A percentile compares a stretch with the other conserved stretches of the same genome.
Conservation (phyloP, 1,140 invertebrate species). For the Ladona fulva region DNA sequence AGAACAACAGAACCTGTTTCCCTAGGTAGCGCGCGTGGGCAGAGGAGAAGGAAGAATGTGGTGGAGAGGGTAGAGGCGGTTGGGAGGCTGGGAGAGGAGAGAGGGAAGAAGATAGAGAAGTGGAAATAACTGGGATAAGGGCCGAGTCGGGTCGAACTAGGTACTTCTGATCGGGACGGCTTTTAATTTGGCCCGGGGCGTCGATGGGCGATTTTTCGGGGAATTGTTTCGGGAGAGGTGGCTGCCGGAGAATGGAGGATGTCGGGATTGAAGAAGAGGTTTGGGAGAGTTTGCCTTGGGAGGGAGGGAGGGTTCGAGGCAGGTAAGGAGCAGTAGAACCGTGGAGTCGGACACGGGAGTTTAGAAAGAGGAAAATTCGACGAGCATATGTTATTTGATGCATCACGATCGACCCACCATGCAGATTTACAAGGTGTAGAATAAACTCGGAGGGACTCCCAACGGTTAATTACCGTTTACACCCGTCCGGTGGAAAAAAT, state of each 20-base stretch:
- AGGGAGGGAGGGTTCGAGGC: background rate
- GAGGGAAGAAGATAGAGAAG: background rate
- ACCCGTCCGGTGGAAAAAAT: too few relatives aligned
- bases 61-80: background rate
- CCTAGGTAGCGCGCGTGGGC: background rate
- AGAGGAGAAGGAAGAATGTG: background rate
- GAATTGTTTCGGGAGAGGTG: background rate
- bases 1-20: constrained; percentile 9
- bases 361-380: background rate
- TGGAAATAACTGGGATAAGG: background rate
- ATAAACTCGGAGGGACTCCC: too few relatives aligned
- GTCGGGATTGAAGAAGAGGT: background rate
- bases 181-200: background rate
- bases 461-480: too few relatives aligned
- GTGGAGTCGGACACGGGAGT: background rate
- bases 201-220: background rate
- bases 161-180: background rate
- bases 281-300: background rate
- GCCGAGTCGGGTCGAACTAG: background rate
- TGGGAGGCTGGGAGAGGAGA: background rate
- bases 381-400: background rate
- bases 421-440: too few relatives aligned
- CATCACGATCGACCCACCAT: background rate
- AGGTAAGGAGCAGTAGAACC: background rate
- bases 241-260: background rate